Base-by-base conservation (phyloP, 64 coral and sea anemone genomes). In the Astreopora myriophthalma region DNA sequence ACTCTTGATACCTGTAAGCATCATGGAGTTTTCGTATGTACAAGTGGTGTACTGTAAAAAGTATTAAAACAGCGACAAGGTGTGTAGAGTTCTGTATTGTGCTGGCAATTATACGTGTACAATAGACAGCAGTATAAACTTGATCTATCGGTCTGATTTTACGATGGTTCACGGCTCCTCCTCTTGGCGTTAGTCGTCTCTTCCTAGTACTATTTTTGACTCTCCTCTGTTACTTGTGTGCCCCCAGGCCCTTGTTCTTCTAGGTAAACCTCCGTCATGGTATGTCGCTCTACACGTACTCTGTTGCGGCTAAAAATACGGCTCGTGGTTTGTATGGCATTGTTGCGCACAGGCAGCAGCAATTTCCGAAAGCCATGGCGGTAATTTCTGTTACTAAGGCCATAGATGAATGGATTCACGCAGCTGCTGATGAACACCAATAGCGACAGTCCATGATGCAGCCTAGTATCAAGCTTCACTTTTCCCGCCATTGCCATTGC, bases 361-460 rank as follows among this genome's bases (percentile, higher is more conserved):
- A 83, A n/a, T 38, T 14, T 83, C 29, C 33, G n/a, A n/a, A 64
- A 64, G 22, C 52, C 33, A 36, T 5, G 49, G 6, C 33, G 79
- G 19, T 83, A 83, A 32, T 65, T 83, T 16, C 30, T 38, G 79
- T 83, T 83, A 20, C 79, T 83, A 1, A 83, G 57, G 7, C 52
- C 79, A 55, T 83, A 83, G 14, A 83, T 83, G n/a, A 83, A 62
- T 5, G 79, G 79, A 37, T 83, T 83, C 20, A 65, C 32, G 27
- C 79, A 83, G 32, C 79, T 83, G n/a, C 9, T 83, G 26, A 64
- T 37, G 22, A 83, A 83, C 9, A 37, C 57, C 19, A 83, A 9
- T 14, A 83, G 32, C 10, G 79, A 62, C 2, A 83, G 32, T 22
- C 19, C 79, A 5, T 83, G 79, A 25, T 83, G 79, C 1, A 37